phyloP scores from a whole-genome alignment of 2,888 invertebrate species.

The Gymnocheta viridis region DNA sequence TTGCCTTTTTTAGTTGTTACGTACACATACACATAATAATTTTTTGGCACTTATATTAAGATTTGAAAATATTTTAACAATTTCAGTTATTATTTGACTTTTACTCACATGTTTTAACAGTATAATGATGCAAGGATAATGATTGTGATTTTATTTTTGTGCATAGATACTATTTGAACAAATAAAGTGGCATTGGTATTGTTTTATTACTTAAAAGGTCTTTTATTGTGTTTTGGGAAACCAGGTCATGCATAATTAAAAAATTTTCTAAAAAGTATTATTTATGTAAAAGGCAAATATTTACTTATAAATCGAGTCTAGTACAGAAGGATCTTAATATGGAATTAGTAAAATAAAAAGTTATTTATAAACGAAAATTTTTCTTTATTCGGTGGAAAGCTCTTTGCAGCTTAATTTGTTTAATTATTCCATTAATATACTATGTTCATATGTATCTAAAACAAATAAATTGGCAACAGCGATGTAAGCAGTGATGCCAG shows the following conservation, averaged over 20 bases:
- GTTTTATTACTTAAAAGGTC: slow-evolving; percentile 18
- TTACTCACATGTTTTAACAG: slow-evolving; percentile 3
- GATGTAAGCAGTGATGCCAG: too few species aligned
- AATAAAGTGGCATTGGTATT: neutral
- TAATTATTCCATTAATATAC: too few species aligned
- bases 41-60: slow-evolving; percentile 39
- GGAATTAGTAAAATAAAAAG: neutral
- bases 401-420: too few species aligned
- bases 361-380: too few species aligned
- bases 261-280: slow-evolving; percentile 47
- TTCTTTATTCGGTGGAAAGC: too few species aligned
- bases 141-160: slow-evolving; percentile 30
- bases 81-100: slow-evolving; percentile 23
- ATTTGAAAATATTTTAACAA: slow-evolving; percentile 34
- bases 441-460: too few species aligned
- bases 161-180: neutral
- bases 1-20: slow-evolving; percentile 45
- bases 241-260: slow-evolving; percentile 67
- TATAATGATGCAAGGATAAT: slow-evolving; percentile 37
- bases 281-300: slow-evolving; percentile 39
- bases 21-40: slow-evolving; percentile 6
- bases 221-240: slow-evolving; percentile 30
- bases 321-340: neutral
- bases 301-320: neutral
- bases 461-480: too few species aligned